Conservation (phyloP, 1,140 invertebrate species). For the Nomia melanderi region DNA sequence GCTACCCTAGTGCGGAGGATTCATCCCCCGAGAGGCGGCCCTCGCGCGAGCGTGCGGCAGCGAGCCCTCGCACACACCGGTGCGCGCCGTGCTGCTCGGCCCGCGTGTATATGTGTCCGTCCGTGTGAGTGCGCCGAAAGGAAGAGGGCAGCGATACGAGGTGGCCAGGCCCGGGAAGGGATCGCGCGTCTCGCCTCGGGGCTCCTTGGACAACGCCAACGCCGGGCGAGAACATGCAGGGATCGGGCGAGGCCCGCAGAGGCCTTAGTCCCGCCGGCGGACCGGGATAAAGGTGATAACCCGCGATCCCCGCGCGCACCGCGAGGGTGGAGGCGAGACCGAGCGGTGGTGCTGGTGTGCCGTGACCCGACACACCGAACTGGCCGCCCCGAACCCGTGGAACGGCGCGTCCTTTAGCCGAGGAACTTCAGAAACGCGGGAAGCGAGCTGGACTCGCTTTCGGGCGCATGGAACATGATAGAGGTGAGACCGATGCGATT, state of each 20-base stretch:
- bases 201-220: too few relatives aligned
- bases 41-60: too few relatives aligned
- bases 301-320: slow-evolving; percentile 20
- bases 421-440: slow-evolving; percentile 59
- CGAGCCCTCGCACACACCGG: too few relatives aligned
- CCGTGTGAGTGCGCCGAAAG: slow-evolving; percentile 39
- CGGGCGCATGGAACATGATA: slow-evolving; percentile 81
- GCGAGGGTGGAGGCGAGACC: slow-evolving; percentile 24
- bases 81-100: slow-evolving; percentile 19
- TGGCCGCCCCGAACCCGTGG: slow-evolving; percentile 26
- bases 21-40: too few relatives aligned
- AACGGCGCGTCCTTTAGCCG: slow-evolving; percentile 35
- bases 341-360: too few relatives aligned
- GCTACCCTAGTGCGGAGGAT: too few relatives aligned
- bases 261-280: slow-evolving; percentile 69
- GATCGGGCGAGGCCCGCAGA: slow-evolving; percentile 71
- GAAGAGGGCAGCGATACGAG: neutral
- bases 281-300: slow-evolving; percentile 70
- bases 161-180: neutral
- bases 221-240: slow-evolving; percentile 69
- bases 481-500: slow-evolving; percentile 74
- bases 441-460: slow-evolving; percentile 80
- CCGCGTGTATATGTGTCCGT: slow-evolving; percentile 61
- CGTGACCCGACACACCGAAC: neutral
- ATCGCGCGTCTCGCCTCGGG: too few relatives aligned